Base-by-base conservation (phyloP, 2,888 invertebrate species). In the Miltochrista miniata region DNA sequence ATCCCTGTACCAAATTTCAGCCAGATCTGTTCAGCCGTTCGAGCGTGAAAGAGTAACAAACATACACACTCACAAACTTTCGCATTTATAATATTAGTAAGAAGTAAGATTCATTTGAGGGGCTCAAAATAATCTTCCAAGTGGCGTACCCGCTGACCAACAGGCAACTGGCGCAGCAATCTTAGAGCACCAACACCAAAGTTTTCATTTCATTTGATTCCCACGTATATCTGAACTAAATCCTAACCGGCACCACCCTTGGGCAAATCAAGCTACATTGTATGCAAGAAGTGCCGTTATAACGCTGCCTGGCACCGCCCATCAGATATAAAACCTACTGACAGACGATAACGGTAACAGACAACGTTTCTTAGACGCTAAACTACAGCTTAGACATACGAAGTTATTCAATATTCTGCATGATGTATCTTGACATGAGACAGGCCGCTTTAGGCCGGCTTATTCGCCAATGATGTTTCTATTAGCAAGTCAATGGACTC, bases 261-360 rank as follows among this genome's bases (percentile, higher is more conserved):
- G 54, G 67, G 72, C 65, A 33, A 57, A 33, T 53, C 55, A 57
- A 51, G 46, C 62, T 53, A 59, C 70, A 74, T 76, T 75, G 74
- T 75, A 64, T 68, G 68, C 65, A 54, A 52, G 54, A 54, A 56
- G 68, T 48, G 74, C 88, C 86, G 88, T 87, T 87, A 85, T 63
- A 44, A 51, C 44, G 62, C 64, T 71, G 18, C 18, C 18, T 24
- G 68, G 72, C 75, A 70, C 66, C 74, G 81, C 83, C 79, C 76
- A 83, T 87, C 86, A 82, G 86, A 84, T 84, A 84, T 73, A 74
- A 81, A 79, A 74, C 75, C 72, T 71, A 81, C 82, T 82, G 85
- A 85, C 85, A 84, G 83, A 71, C 68, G 72, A 72, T 89, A 90
- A 87, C 89, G 89, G 88, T 81, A 81, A 74, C 67, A 69, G 74